Conservation (phyloP, 2,797 vertebrate genomes). For the Takifugu ocellatus region DNA sequence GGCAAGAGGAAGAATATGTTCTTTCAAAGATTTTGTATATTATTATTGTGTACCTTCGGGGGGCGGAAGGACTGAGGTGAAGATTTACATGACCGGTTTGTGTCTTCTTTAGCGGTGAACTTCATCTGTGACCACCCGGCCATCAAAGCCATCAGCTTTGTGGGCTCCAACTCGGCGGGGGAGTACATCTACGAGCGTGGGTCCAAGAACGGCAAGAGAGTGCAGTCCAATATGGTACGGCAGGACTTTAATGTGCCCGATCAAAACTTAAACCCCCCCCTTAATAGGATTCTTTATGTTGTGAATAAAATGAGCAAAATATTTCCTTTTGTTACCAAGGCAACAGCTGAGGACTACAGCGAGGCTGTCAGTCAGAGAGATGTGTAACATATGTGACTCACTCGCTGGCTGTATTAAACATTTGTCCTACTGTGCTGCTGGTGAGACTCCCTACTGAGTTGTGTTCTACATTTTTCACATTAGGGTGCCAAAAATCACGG, state of each 20-base stretch:
- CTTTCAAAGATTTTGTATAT: conserved; percentile 8
- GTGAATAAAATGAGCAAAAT: neutral
- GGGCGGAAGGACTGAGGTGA: conserved; percentile 4
- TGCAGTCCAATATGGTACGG: conserved; percentile 96
- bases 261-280: too few species aligned
- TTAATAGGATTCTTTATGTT: neutral
- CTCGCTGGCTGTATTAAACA: conserved; percentile 4
- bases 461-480: conserved; percentile 37
- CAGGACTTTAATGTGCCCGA: too few species aligned
- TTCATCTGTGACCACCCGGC: conserved; percentile 95
- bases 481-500: conserved; percentile 99
- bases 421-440: conserved; percentile 12
- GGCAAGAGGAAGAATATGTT: conserved; percentile 17
- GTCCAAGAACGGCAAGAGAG: conserved; percentile 93
- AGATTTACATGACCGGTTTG: conserved; percentile 11
- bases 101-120: conserved; percentile 84
- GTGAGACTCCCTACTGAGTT: conserved; percentile 11
- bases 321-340: conserved; percentile 15
- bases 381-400: conserved; percentile 3
- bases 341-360: conserved; percentile 1
- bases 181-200: conserved; percentile 87
- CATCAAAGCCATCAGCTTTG: conserved; percentile 98
- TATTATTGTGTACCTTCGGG: conserved; percentile 6
- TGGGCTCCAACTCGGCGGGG: conserved; percentile 96
- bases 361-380: conserved; percentile 16